Percentiles rank a stretch among this genome's conserved stretches.
These are phyloP conservation scores for Villa cingulata DNA, from an alignment of 2,888 invertebrate genomes.

Conservation along the genomic window DNA sequence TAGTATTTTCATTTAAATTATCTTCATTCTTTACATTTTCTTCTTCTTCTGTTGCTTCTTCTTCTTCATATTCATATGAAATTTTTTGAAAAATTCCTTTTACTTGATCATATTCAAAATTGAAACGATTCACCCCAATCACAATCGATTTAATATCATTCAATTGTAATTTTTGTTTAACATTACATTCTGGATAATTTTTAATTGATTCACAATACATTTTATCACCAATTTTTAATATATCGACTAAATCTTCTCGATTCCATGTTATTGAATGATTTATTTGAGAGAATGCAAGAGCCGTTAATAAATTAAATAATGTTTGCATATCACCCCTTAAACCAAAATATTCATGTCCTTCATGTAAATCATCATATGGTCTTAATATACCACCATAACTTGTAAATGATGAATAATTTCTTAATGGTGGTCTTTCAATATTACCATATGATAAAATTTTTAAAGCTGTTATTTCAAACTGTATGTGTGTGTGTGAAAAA, in stretches of 20 bases:
- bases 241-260: conserved; percentile 16
- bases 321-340: conserved; percentile 17
- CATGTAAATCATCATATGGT: conserved; percentile 17
- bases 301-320: conserved; percentile 16
- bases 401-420: conserved; percentile 31
- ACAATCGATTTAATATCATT: conserved; percentile 3
- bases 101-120: conserved; percentile 11
- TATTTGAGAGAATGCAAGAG: conserved; percentile 15
- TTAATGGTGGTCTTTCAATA: conserved; percentile 31
- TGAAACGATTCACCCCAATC: conserved; percentile 17
- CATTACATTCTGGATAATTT: neutral
- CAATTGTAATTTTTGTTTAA: conserved; percentile 3
- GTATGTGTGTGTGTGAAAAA: no score
- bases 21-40: neutral
- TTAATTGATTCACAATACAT: conserved; percentile 13
- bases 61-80: neutral
- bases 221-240: conserved; percentile 17
- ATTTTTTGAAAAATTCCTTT: conserved; percentile 7
- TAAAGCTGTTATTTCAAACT: neutral
- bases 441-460: neutral
- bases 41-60: conserved; percentile 6
- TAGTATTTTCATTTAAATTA: no score
- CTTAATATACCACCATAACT: conserved; percentile 33
- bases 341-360: conserved; percentile 16
- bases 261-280: conserved; percentile 16